Base-by-base conservation (phyloP, 2,113 vertebrate species). In the Leptocoma aspasia region DNA sequence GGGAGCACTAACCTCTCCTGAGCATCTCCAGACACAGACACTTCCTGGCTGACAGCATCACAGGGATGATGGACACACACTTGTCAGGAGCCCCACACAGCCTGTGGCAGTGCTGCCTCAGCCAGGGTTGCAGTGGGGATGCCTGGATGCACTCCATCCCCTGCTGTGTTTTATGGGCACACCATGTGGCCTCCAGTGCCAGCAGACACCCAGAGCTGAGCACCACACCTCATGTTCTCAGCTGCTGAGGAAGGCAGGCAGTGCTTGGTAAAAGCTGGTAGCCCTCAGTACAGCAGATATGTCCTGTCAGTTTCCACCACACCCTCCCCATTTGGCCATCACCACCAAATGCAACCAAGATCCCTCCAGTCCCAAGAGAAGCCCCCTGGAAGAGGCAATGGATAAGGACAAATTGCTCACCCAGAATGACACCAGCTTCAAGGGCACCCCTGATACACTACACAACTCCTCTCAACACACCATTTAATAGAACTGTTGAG, bases 141-240 rank as follows among this genome's bases (percentile, higher is more conserved):
- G 35, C 16, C 0, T 0, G 21, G 14, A 24, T 22, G 24, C 64
- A n/a, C 2, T 26, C 33, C 33, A 17, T 33, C 8, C 53, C 44
- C 53, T 52, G 35, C 18, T 22, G 14, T 10, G 42, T 6, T 28
- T 27, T 30, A 9, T 4, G 31, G 50, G 9, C 11, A 52, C 37
- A 20, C 22, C 15, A 1, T 0, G 0, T 7, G 16, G 54, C 52
- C 41, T 41, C 31, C 47, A 57, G 61, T 7, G 37, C 31, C 53
- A 37, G 23, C 1, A 42, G 37, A 19, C 49, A 60, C 8, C 18
- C 68, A 41, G 7, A 3, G 45, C 39, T n/a, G 39, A 61, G 39
- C n/a, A 17, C 72, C 2, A 2, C 1, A 5, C 27, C 50, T 49
- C 9, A 2, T 1, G 5, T 1, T 1, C 44, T 69, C 54, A 31